Evolutionary conservation across 2,113 vertebrate genomes (phyloP), one percentile per base, ranked within the genome.

Genomic region (Perca schrenkii): DNA sequence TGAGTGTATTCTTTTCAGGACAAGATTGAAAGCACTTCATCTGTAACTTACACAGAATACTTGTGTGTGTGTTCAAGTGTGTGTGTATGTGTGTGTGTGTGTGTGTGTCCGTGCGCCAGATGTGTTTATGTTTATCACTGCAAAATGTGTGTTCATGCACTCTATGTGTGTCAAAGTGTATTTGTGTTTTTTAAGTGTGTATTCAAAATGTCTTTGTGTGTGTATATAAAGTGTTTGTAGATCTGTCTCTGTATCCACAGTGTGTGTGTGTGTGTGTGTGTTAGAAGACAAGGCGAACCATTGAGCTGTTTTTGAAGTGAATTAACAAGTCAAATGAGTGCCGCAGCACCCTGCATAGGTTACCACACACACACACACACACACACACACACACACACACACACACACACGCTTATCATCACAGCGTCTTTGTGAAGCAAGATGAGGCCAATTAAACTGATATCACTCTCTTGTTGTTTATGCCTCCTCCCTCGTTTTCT

Each of bases 271-370:
- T 80, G 83, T 77, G 85, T 84, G 85, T 83, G 83, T 85, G 58
- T 84, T 12, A 50, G 75, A 74, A 88, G 86, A 93, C 90, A 92
- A 92, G 87, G 90, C 79, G 8, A 75, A 82, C 84, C 91, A 93
- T 93, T 93, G 90, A 93, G 91, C 84, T 79, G 87, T 84, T 88
- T 93, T 88, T 93, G 92, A 93, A 86, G 91, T 87, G 88, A 93
- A 94, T 94, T 93, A 94, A 93, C 93, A 94, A 94, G 91, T 92
- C 93, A 94, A 94, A 94, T 94, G 90, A 94, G 90, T 70, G 85
- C 86, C 25, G 88, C 90, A 92, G 90, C 84, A 88, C 83, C 83
- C 88, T 89, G 89, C 84, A 91, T 91, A 92, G 89, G 91, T 91
- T 92, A 84, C 49, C 84, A 67, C 82, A 73, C 87, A 83, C 84